Percentiles rank a stretch among this genome's conserved stretches.
phyloP scores from a whole-genome alignment of 1,140 invertebrate species.

The Danaus plexippus region DNA sequence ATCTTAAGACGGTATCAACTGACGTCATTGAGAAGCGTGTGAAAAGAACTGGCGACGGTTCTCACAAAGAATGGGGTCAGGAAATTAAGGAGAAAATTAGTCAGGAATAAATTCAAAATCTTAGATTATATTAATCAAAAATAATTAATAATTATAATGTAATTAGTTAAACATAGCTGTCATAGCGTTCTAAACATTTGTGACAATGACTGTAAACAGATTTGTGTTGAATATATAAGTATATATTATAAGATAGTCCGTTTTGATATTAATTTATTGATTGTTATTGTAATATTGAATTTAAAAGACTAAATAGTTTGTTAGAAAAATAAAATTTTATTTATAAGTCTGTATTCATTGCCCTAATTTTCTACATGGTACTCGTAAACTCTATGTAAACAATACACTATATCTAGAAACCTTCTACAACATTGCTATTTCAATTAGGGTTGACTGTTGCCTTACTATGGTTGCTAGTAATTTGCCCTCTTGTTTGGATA shows the following conservation, averaged over 20 bases:
- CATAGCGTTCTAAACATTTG: slow-evolving; percentile 1
- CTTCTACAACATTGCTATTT: slow-evolving; percentile 36
- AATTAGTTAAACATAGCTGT: neutral
- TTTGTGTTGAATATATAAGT: slow-evolving; percentile 24
- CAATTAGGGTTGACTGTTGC: slow-evolving; percentile 43
- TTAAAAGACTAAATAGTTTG: slow-evolving; percentile 6
- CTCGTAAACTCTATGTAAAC: slow-evolving; percentile 8
- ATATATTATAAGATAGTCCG: slow-evolving; percentile 9
- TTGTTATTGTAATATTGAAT: slow-evolving; percentile 5
- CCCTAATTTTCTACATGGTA: slow-evolving; percentile 3
- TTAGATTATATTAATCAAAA: slow-evolving; percentile 5
- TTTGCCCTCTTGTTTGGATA: slow-evolving; percentile 49
- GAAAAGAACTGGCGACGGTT: slow-evolving; percentile 78
- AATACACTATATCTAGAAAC: neutral
- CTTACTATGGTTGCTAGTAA: slow-evolving; percentile 47
- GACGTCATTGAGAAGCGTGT: slow-evolving; percentile 71
- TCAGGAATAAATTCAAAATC: slow-evolving; percentile 27
- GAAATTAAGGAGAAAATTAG: slow-evolving; percentile 43
- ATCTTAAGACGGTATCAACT: slow-evolving; percentile 73
- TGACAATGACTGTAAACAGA: slow-evolving; percentile 19
- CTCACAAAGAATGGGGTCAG: slow-evolving; percentile 39
- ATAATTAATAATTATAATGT: slow-evolving; percentile 2
- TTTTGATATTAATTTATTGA: slow-evolving; percentile 12
- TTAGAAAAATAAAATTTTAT: slow-evolving; percentile 6
- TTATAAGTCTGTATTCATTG: slow-evolving; percentile 6